Percentiles rank a stretch among this genome's conserved stretches.
phyloP scores from a whole-genome alignment of 2,888 invertebrate genomes.

The Flexamia atlantica region DNA sequence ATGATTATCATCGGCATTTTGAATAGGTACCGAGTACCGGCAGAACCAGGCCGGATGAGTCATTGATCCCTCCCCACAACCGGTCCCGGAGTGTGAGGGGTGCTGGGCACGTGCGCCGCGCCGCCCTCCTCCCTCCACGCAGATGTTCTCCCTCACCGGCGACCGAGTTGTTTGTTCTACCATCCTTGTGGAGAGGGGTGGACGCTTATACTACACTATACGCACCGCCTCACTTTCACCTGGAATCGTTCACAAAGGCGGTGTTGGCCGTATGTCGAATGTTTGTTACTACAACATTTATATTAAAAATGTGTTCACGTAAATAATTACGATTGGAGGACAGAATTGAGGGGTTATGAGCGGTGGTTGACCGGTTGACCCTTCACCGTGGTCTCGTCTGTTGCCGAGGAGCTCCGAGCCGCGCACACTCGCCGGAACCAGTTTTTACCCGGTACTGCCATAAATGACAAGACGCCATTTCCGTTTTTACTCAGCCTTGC shows the following conservation, averaged over 20 bases:
- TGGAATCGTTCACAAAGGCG: no score
- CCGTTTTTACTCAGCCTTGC: neutral
- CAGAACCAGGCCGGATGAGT: neutral
- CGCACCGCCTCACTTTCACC: no score
- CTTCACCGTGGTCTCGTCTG: neutral
- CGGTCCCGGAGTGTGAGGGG: neutral
- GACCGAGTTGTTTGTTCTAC: no score
- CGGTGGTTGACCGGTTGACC: no score
- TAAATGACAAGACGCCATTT: constrained; percentile 36
- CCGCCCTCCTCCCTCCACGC: neutral
- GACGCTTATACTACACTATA: no score
- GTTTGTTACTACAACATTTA: no score
- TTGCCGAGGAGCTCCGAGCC: neutral
- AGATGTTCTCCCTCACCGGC: no score
- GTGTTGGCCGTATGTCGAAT: no score
- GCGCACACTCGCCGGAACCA: constrained; percentile 10
- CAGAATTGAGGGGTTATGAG: no score
- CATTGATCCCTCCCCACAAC: neutral
- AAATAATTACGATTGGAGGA: no score
- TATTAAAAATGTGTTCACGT: no score
- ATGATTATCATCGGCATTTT: neutral
- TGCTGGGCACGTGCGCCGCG: neutral
- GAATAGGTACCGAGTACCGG: neutral
- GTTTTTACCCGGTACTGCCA: constrained; percentile 29
- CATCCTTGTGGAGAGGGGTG: no score